Evolutionary conservation across 2,888 invertebrate species (phyloP), one percentile per base, ranked within the genome.

Genomic region (Drosophila vallismaia): DNA sequence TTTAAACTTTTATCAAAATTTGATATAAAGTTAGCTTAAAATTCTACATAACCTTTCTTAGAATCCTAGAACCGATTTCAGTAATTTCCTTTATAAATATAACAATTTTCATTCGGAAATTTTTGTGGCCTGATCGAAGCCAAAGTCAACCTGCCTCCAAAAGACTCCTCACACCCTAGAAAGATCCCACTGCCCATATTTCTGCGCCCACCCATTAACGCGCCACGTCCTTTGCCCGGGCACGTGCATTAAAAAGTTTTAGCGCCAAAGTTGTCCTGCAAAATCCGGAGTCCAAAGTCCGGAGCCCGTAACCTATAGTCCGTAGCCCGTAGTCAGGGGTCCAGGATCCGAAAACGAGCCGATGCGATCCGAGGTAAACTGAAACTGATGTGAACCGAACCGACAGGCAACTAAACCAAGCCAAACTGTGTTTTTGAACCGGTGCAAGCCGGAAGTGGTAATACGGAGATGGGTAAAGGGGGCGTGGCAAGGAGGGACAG

Each of bases 211-310:
- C 26, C 6, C 40, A 63, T 63, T 51, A 63, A 46, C 55, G 66
- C 12, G 42, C 48, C 48, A 19, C 60, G 59, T 60, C 49, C 54
- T 60, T 49, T 59, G 64, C 12, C 49, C 59, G 62, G 44, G 70
- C 62, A 83, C 86, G 85, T 81, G 84, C 81, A 86, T 86, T 86
- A 81, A 84, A 83, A 70, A 86, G 74, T 83, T 83, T 62, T 77
- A 71, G 81, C 85, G 73, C 66, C 84, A 81, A 77, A 86, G 76
- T 86, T 70, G 71, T 51, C 54, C 70, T 33, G 71, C 48, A 38
- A 29, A 62, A 19, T 48, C 48, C 40, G 38, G 31, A 40, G 59
- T 56, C 36, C 36, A 36, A 12, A 36, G 36, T 36, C 19, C 42
- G 19, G 29, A 42, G 42, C 5, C 56, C 24, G 9, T 19, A 24